Conservation (phyloP, 2,797 vertebrate genomes). For the Lacerta bilineata region DNA sequence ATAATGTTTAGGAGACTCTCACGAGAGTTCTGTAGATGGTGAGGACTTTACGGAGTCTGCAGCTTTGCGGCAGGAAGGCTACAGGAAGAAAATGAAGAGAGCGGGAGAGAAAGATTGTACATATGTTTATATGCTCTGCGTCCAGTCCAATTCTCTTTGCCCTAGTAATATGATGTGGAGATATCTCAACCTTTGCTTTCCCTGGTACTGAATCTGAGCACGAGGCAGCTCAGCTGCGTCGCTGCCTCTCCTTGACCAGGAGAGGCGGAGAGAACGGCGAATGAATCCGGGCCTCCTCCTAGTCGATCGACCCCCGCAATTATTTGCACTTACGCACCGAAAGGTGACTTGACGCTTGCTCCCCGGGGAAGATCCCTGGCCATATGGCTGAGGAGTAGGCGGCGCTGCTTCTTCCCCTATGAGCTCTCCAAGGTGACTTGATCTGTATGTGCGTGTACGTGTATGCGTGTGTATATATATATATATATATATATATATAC, state of each 20-base stretch:
- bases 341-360: conserved; percentile 71
- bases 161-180: not conserved
- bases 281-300: conserved; percentile 1
- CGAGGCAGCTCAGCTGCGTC: not conserved
- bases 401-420: conserved; percentile 66
- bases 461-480: too few relatives aligned
- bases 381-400: conserved; percentile 71
- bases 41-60: conserved; percentile 68
- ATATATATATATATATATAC: too few relatives aligned
- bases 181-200: not conserved
- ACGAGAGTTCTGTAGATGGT: conserved; percentile 76
- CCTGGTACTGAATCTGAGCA: not conserved
- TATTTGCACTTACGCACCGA: conserved; percentile 65
- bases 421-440: conserved; percentile 69
- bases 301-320: conserved; percentile 50
- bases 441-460: conserved; percentile 55
- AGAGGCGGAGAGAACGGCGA: not conserved
- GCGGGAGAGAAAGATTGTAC: too few relatives aligned
- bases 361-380: conserved; percentile 56
- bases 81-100: conserved; percentile 48
- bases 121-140: not conserved
- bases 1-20: conserved; percentile 69
- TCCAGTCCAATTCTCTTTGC: not conserved
- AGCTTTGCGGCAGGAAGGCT: conserved; percentile 69
- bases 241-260: not conserved